Percentiles rank a stretch among this genome's conserved stretches.
Evolutionary conservation across 2,888 invertebrate species (phyloP).

Genomic region (Liopterus haemorrhoidalis): DNA sequence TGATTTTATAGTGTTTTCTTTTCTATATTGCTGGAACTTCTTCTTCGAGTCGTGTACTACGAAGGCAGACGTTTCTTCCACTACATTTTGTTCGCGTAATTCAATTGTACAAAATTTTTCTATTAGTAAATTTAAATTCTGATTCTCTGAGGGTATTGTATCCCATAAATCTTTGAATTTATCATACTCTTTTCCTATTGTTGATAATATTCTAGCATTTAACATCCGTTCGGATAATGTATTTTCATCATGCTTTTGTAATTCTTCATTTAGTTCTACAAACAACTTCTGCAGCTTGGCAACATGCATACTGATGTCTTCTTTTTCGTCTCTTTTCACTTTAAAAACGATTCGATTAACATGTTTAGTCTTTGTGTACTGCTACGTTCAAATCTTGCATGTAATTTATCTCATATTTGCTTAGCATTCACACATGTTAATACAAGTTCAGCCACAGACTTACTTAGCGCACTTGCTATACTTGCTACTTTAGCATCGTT

Average conservation of each 20-base stretch:
- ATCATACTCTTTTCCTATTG: conserved; percentile 14
- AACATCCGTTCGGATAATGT: conserved; percentile 15
- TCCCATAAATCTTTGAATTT: conserved; percentile 18
- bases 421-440: conserved; percentile 15
- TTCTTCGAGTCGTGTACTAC: too few species aligned
- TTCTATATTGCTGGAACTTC: too few species aligned
- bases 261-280: conserved; percentile 18
- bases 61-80: too few species aligned
- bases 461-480: conserved; percentile 12
- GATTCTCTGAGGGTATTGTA: conserved; percentile 10
- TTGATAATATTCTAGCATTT: conserved; percentile 17
- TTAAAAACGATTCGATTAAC: conserved; percentile 14
- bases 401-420: conserved; percentile 16
- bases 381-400: conserved; percentile 12
- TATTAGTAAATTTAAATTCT: conserved; percentile 16
- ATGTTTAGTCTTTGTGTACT: conserved; percentile 13
- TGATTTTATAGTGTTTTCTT: too few species aligned
- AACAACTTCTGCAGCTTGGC: conserved; percentile 20
- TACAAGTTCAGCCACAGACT: conserved; percentile 17
- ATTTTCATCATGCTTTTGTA: conserved; percentile 15
- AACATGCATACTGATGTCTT: conserved; percentile 14
- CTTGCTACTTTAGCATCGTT: conserved; percentile 16
- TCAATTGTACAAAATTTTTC: conserved; percentile 19
- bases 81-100: too few species aligned
- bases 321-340: conserved; percentile 11